A percentile compares a stretch with the other conserved stretches of the same genome.
Conservation (phyloP, 2,888 invertebrate species). For the Cheilosia soror region DNA sequence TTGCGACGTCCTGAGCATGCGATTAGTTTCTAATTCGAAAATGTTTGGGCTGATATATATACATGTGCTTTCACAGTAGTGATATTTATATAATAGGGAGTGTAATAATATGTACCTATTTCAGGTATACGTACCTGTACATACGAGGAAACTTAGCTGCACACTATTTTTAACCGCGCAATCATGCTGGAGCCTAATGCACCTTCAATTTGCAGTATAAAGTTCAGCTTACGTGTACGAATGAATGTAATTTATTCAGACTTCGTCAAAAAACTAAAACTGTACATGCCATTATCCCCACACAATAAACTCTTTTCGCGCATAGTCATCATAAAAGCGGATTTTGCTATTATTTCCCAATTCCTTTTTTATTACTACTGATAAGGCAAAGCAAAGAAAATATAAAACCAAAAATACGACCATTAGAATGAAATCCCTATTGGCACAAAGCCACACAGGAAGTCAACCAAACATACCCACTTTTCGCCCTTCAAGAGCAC, state of each 20-base stretch:
- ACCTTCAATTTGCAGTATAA: no score
- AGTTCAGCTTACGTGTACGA: no score
- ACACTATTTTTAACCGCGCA: no score
- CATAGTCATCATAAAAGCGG: constrained; percentile 71
- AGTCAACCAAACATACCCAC: constrained; percentile 3
- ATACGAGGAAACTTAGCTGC: no score
- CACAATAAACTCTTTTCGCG: constrained; percentile 70
- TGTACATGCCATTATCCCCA: background rate
- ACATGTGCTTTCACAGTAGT: no score
- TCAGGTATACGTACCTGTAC: no score
- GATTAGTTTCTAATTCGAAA: constrained; percentile 56
- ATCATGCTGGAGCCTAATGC: no score
- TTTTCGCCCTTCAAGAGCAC: constrained; percentile 37
- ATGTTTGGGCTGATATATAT: constrained; percentile 31
- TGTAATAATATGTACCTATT: no score
- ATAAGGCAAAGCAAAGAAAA: constrained; percentile 47
- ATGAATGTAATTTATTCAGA: no score
- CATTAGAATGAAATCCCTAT: constrained; percentile 64
- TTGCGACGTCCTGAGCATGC: constrained; percentile 12
- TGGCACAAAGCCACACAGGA: constrained; percentile 47
- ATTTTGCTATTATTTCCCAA: constrained; percentile 71
- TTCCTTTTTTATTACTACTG: constrained; percentile 69
- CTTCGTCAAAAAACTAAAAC: background rate
- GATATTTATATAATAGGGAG: no score
- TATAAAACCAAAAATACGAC: constrained; percentile 23